A percentile compares a stretch with the other conserved stretches of the same genome.
These are phyloP conservation scores for Peucedramus taeniatus DNA, from an alignment of 2,113 vertebrate species.

Conservation along the genomic window DNA sequence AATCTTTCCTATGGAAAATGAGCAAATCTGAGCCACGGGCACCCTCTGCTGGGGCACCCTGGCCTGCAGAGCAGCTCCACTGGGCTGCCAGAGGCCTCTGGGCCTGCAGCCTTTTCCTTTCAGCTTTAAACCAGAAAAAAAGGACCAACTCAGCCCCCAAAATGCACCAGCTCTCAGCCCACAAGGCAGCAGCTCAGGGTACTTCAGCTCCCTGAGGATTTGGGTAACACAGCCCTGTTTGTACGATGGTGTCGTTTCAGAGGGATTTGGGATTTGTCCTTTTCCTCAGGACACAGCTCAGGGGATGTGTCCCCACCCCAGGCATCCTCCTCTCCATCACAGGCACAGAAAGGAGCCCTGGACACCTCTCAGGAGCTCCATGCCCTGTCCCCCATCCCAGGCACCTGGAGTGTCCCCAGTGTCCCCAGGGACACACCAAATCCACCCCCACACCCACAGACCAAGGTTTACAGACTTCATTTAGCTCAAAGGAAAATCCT, in stretches of 20 bases:
- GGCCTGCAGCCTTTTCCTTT: not conserved
- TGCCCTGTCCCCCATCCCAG: not conserved
- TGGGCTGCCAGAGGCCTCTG: not conserved
- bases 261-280: not conserved
- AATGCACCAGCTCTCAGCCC: not conserved
- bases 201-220: not conserved
- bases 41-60: conserved; percentile 52
- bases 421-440: not conserved
- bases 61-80: not conserved
- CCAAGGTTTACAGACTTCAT: not conserved
- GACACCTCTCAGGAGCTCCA: rapidly evolving
- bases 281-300: not conserved
- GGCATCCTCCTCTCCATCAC: not conserved
- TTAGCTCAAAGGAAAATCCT: conserved; percentile 51
- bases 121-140: not conserved
- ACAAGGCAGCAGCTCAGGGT: not conserved
- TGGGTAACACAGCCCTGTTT: not conserved
- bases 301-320: rapidly evolving
- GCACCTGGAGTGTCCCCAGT: not conserved
- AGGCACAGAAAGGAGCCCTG: not conserved
- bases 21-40: conserved; percentile 41
- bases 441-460: not conserved
- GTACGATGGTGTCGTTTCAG: rapidly evolving
- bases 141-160: not conserved
- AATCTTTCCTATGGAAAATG: not conserved